Evolutionary conservation across 2,888 invertebrate species (phyloP), one percentile per base, ranked within the genome.

Genomic region (Eucriotettix oculatus): DNA sequence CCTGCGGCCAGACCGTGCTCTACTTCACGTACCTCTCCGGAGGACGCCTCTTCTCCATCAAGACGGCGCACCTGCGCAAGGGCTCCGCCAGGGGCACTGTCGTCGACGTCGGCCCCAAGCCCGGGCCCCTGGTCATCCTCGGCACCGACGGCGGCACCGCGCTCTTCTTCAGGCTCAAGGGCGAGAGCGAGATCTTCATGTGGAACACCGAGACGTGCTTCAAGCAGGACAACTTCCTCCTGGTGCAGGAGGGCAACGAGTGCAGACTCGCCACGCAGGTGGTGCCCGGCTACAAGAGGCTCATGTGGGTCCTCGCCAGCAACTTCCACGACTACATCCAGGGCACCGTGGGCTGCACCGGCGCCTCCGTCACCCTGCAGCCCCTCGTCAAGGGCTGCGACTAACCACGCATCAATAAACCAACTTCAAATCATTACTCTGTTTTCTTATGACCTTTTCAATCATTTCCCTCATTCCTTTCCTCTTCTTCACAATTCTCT

Each of bases 271-370:
- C 83, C 43, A 84, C 84, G 0, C 81, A 81, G 66, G 82, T 78
- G 0, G 73, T 80, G 42, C 78, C 81, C 0, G 83, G 81, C 10
- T 78, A 76, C 66, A 80, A 78, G 69, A 75, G 75, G 42, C 74
- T 78, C 56, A 80, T 83, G 78, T 81, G 84, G 81, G 77, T 78
- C 12, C 71, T 84, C 64, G 84, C 83, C 68, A 81, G 81, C 66
- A 84, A 84, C 69, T 82, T 84, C 75, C 80, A 79, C 58, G 83
- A 84, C 70, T 84, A 77, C 67, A 77, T 83, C 64, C 71, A 76
- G 9, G 78, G 80, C 64, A 78, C 76, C 43, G 78, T 79, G 48
- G 81, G 83, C 54, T 81, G 82, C 68, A 74, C 79, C 62, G 83
- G 83, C n/a, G 77, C 83, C 41, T 79, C 79, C 43, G 78, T 83